Evolutionary conservation across 2,797 vertebrate genomes (phyloP), one percentile per base, ranked within the genome.

Genomic region (Smutsia gigantea): DNA sequence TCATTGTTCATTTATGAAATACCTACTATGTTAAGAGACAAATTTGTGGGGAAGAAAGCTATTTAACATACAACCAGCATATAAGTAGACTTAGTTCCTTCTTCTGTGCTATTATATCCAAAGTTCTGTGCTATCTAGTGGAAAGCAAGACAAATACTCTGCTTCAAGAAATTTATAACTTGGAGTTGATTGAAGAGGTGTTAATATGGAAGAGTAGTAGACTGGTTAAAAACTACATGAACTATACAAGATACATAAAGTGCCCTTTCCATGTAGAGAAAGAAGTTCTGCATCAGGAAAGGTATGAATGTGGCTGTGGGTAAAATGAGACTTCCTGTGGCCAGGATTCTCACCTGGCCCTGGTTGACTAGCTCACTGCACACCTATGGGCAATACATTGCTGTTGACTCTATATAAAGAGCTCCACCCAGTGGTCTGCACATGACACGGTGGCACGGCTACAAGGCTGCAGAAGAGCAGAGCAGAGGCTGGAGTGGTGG

Each of bases 1-100:
- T 90, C 64, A 71, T 7, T 7, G 15, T 79, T 93, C 29, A 68
- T 72, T 97, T 95, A 82, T 95, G 85, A 86, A 90, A 5, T 17
- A 69, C 7, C 53, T 94, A 7, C 51, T 89, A 9, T 63, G n/a
- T 96, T 59, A 87, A 94, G 75, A 87, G n/a, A 68, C 29, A 87
- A 68, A 51, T 91, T 90, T 92, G 25, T 64, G 27, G 53, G 63
- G 27, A 51, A 61, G 90, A 78, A 87, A 87, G 42, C 2, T 34
- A 74, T 61, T 93, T 96, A 86, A 88, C 25, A 39, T 77, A 66
- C 59, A 82, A 61, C 64, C 31, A 93, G 53, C 27, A 27, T 84
- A 10, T 96, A 90, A 86, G 66, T 84, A 87, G 59, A 77, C 46
- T 84, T 29, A 53, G 10, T 83, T 88, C 57, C 39, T 94, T 91